A percentile compares a stretch with the other conserved stretches of the same genome.
Conservation (phyloP, 2,113 vertebrate genomes). For the Atrichornis clamosus region DNA sequence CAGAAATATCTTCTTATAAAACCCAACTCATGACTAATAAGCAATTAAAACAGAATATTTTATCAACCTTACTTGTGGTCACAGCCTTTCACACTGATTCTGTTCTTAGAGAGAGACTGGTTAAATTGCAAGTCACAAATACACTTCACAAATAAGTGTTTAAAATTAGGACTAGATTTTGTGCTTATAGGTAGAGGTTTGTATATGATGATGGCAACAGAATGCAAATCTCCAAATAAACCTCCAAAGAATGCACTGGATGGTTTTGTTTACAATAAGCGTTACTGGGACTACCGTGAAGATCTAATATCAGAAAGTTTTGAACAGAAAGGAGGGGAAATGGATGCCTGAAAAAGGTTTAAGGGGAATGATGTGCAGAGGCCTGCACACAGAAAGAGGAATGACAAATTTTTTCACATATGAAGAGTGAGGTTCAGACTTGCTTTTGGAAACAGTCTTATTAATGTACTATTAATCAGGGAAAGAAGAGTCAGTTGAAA, state of each 20-base stretch:
- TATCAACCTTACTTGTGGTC: background rate
- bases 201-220: background rate
- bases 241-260: rapidly evolving
- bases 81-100: background rate
- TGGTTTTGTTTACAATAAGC: background rate
- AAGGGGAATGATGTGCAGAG: background rate
- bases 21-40: background rate
- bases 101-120: background rate
- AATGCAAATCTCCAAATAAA: background rate
- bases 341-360: background rate
- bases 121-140: background rate
- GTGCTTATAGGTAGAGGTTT: background rate
- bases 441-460: background rate
- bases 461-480: background rate
- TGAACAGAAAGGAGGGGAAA: rapidly evolving
- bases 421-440: background rate
- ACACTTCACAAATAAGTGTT: background rate
- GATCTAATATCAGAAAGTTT: background rate
- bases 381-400: background rate
- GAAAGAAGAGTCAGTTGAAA: background rate
- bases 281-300: background rate
- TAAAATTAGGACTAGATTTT: background rate
- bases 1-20: background rate
- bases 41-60: background rate
- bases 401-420: background rate